A percentile compares a stretch with the other conserved stretches of the same genome.
These are phyloP conservation scores for Dreissena rostriformis DNA, from an alignment of 1,140 invertebrate species.

Conservation along the genomic window DNA sequence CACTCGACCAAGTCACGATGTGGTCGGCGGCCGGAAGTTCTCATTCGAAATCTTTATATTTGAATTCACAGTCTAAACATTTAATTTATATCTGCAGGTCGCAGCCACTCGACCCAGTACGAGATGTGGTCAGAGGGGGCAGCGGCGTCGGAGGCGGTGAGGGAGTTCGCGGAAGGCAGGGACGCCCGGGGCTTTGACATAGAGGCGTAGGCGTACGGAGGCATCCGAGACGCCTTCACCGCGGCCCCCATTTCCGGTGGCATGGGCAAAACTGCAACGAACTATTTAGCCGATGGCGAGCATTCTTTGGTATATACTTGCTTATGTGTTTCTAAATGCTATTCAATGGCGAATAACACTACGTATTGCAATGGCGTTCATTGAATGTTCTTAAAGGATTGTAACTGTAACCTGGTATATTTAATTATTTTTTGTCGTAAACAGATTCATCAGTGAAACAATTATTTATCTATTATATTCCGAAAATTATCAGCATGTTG, in stretches of 20 bases:
- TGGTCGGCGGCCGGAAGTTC: too few species aligned
- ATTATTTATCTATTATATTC: too few species aligned
- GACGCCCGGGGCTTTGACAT: conserved; percentile 87
- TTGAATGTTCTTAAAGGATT: neutral
- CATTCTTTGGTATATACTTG: conserved; percentile 87
- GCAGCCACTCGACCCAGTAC: conserved; percentile 91
- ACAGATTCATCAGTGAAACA: too few species aligned
- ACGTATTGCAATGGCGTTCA: neutral
- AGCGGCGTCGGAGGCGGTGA: conserved; percentile 87
- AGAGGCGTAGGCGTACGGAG: conserved; percentile 82
- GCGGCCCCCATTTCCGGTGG: conserved; percentile 89
- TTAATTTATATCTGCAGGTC: conserved; percentile 85
- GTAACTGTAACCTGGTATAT: too few species aligned
- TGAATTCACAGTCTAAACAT: too few species aligned
- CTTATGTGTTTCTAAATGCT: neutral
- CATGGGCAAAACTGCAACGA: conserved; percentile 89
- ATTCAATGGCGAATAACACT: neutral
- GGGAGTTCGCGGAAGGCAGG: conserved; percentile 92
- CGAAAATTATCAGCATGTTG: too few species aligned
- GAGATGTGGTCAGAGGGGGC: conserved; percentile 90
- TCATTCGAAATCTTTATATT: too few species aligned
- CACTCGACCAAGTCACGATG: too few species aligned
- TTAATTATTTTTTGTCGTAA: too few species aligned
- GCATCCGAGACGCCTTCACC: conserved; percentile 90
- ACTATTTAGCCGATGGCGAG: conserved; percentile 95